phyloP scores from a whole-genome alignment of 2,113 vertebrate species.

The Pseudolaguvia tuberculata region DNA sequence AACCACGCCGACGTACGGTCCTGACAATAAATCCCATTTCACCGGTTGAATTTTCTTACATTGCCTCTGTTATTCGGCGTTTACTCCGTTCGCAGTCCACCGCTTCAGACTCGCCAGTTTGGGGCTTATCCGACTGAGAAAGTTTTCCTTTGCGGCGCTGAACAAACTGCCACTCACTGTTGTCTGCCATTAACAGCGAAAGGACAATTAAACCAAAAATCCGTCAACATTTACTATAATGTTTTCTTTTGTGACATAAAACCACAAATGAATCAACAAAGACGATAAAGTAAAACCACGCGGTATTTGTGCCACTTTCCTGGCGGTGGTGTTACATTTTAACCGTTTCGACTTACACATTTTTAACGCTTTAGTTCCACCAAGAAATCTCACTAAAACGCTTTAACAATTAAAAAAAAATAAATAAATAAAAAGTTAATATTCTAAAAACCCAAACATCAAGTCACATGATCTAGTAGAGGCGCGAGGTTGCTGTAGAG shows the following conservation, averaged over 20 bases:
- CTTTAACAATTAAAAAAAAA: no score
- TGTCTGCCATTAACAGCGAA: constrained; percentile 25
- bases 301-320: no score
- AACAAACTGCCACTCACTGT: constrained; percentile 63
- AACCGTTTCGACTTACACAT: constrained; percentile 7
- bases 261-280: no score
- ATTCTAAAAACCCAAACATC: no score
- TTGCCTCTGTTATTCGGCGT: constrained; percentile 54
- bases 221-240: neutral
- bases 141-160: constrained; percentile 60
- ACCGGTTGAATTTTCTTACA: constrained; percentile 53
- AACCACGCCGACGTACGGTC: no score
- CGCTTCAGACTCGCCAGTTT: neutral
- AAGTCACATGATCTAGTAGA: neutral
- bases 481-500: neutral
- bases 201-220: neutral
- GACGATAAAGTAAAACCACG: no score
- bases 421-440: neutral
- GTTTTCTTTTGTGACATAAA: neutral
- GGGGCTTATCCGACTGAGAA: neutral
- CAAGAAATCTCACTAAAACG: neutral
- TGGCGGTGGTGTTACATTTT: constrained; percentile 37
- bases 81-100: constrained; percentile 50
- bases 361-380: neutral
- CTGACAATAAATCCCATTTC: neutral